phyloP scores from a whole-genome alignment of 2,888 invertebrate genomes.

The Xestia xanthographa region DNA sequence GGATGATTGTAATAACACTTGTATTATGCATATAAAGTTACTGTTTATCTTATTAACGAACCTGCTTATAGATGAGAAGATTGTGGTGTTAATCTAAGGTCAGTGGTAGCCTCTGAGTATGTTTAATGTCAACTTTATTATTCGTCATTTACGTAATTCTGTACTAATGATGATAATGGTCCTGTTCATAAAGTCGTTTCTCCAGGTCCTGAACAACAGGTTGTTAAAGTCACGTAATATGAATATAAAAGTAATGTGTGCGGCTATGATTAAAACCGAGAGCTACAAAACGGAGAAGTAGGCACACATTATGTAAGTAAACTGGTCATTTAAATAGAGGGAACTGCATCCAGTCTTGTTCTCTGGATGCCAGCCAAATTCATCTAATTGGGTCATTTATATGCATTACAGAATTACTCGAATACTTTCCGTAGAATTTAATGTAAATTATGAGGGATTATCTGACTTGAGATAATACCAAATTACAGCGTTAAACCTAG shows the following conservation, averaged over 20 bases:
- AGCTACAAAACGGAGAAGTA: conserved; percentile 47
- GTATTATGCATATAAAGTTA: conserved; percentile 57
- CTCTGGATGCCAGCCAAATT: conserved; percentile 82
- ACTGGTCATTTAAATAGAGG: conserved; percentile 75
- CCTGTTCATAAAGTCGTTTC: conserved; percentile 57
- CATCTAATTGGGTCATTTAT: conserved; percentile 83
- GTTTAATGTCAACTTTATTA: conserved; percentile 69
- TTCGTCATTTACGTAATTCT: conserved; percentile 69
- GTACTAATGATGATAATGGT: conserved; percentile 67
- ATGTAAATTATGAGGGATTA: conserved; percentile 67
- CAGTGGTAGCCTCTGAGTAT: conserved; percentile 64
- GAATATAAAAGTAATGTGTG: conserved; percentile 48
- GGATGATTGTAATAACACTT: conserved; percentile 60
- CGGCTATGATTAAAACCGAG: conserved; percentile 46
- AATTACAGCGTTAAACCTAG: conserved; percentile 41
- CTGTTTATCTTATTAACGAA: conserved; percentile 72
- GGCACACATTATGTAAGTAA: conserved; percentile 66
- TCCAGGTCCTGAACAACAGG: conserved; percentile 51
- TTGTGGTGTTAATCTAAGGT: conserved; percentile 71
- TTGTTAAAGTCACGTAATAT: conserved; percentile 39
- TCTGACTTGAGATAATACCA: conserved; percentile 54
- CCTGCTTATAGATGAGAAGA: conserved; percentile 70
- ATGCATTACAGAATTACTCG: conserved; percentile 75
- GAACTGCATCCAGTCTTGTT: conserved; percentile 75
- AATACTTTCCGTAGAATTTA: conserved; percentile 70